phyloP scores from a whole-genome alignment of 92 coral and sea anemone genomes.

The Porites cylindrica region DNA sequence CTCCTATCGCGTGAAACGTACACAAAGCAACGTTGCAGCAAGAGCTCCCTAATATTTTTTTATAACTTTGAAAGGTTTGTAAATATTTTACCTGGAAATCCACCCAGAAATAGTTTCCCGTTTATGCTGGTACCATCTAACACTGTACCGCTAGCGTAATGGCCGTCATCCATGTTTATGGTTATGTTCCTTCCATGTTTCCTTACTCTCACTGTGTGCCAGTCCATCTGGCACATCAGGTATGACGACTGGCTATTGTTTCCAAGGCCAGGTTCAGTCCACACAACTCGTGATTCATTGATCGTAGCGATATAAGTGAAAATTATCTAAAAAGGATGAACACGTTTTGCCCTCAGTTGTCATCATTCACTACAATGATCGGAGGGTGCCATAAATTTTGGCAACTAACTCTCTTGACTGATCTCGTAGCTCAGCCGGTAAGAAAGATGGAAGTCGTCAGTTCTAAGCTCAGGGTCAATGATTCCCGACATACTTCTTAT shows the following conservation, averaged over 20 bases:
- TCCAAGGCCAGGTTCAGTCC: slow-evolving; percentile 69
- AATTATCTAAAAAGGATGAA: slow-evolving; percentile 30
- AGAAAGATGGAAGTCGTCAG: too few relatives aligned
- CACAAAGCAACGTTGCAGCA: too few relatives aligned
- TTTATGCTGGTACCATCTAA: slow-evolving; percentile 14
- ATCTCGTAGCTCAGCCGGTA: too few relatives aligned
- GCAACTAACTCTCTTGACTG: too few relatives aligned
- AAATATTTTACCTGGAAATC: slow-evolving; percentile 65
- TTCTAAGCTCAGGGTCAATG: too few relatives aligned
- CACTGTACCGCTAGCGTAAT: slow-evolving; percentile 32
- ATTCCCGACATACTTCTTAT: too few relatives aligned
- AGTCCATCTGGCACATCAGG: slow-evolving; percentile 78
- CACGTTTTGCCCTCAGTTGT: background rate
- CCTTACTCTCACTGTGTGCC: slow-evolving; percentile 70
- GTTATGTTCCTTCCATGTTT: slow-evolving; percentile 38
- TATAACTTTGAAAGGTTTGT: background rate
- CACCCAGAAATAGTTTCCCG: slow-evolving; percentile 72
- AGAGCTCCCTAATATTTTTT: background rate
- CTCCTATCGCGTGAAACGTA: too few relatives aligned
- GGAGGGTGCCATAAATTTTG: background rate
- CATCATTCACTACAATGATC: background rate
- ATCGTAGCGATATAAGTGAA: slow-evolving; percentile 42
- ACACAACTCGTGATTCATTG: slow-evolving; percentile 54
- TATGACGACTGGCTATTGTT: slow-evolving; percentile 60
- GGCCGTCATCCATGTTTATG: slow-evolving; percentile 50